Evolutionary conservation across 2,797 vertebrate genomes (phyloP), one percentile per base, ranked within the genome.

Genomic region (Hylomyscus alleni): DNA sequence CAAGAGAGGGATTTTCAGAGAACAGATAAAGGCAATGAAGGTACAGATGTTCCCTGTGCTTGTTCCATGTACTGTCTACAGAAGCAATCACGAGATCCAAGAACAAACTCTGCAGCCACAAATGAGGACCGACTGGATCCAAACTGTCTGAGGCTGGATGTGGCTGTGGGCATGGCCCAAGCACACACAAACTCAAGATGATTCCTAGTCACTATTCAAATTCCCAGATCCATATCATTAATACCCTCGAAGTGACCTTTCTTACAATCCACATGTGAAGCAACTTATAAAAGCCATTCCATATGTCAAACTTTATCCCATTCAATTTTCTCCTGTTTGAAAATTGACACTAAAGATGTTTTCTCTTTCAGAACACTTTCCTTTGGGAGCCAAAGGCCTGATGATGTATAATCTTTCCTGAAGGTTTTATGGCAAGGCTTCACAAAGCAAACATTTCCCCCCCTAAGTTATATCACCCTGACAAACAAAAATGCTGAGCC

Each of bases 401-500:
- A 91, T 97, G 93, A 96, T 95, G 84, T 69, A 90, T 90, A 97
- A 96, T 90, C 31, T 73, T 89, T 96, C 67, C 67, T 96, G 83
- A 95, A 97, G 60, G 26, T 44, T 98, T 98, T 97, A 97, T 95
- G 91, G 87, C 94, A 72, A 44, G 84, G 19, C 81, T 98, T 90
- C 90, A 67, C 95, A 98, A 97, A 94, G 87, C 5, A 96, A 87
- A 89, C 83, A 56, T 97, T 95, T 12, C 6, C n/a, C 34, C 17
- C 47, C 44, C 89, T 93, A 96, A 96, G 97, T 98, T 83, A 86
- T 97, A 76, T 89, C 89, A 92, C 14, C 22, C 95, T 96, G 73
- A 97, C 83, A 97, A 97, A 84, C 77, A 96, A 77, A 97, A 97
- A 97, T 90, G 96, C 69, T 94, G 85, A 97, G 95, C 19, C 11